phyloP scores from a whole-genome alignment of 2,113 vertebrate genomes.

The Lycaon pictus region DNA sequence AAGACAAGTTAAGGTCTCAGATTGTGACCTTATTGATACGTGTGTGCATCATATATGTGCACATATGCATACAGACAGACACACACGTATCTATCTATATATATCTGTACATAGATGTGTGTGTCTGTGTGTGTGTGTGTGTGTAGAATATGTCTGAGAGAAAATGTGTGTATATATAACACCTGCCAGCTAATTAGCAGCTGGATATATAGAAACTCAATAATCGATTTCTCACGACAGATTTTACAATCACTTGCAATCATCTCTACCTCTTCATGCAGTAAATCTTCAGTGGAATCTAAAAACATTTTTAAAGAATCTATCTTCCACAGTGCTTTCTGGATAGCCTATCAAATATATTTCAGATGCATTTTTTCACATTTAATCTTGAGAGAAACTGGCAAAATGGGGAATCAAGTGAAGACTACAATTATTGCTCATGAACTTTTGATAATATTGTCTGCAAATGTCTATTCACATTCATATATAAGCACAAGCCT shows the following conservation, averaged over 20 bases:
- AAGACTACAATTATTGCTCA: slow-evolving; percentile 60
- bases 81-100: neutral
- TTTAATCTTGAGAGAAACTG: slow-evolving; percentile 75
- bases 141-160: neutral
- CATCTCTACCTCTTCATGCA: slow-evolving; percentile 27
- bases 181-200: neutral
- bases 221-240: slow-evolving; percentile 50
- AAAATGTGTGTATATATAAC: neutral
- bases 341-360: slow-evolving; percentile 59
- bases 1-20: neutral
- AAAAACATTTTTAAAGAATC: slow-evolving; percentile 51
- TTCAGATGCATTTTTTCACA: slow-evolving; percentile 67
- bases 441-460: slow-evolving; percentile 47
- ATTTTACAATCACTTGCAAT: slow-evolving; percentile 12
- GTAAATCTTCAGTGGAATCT: neutral
- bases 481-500: neutral
- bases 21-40: neutral
- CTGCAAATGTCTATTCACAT: slow-evolving; percentile 28
- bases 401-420: slow-evolving; percentile 58
- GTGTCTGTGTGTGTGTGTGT: neutral
- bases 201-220: neutral
- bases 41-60: neutral
- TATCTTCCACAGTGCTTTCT: neutral
- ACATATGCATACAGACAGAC: neutral
- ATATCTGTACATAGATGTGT: too few relatives aligned